A percentile compares a stretch with the other conserved stretches of the same genome.
These are phyloP conservation scores for Cyprinella venusta DNA, from an alignment of 2,797 vertebrate species.

Conservation along the genomic window DNA sequence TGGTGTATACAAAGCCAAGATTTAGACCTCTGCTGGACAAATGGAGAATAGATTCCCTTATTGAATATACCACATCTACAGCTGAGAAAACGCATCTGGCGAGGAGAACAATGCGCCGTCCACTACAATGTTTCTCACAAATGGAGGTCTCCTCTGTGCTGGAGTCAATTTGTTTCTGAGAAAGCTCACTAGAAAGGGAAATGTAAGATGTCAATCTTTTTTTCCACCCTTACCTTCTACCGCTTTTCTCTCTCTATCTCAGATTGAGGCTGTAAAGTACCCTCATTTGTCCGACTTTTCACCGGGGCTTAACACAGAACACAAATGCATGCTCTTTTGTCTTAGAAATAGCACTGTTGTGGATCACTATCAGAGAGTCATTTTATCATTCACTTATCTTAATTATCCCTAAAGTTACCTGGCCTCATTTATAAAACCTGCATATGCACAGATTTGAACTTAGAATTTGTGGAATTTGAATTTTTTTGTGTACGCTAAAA, in stretches of 20 bases:
- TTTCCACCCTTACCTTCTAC: constrained; percentile 6
- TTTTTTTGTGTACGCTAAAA: too few relatives aligned
- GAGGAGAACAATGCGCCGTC: neutral
- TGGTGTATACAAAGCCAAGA: constrained; percentile 17
- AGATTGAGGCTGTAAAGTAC: constrained; percentile 15
- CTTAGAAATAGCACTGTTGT: neutral
- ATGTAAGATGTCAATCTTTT: constrained; percentile 1
- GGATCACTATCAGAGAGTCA: neutral
- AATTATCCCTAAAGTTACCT: too few relatives aligned
- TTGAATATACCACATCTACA: constrained; percentile 24
- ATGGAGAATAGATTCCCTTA: constrained; percentile 8
- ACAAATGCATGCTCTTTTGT: neutral
- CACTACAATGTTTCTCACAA: constrained; percentile 1
- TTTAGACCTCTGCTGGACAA: constrained; percentile 45
- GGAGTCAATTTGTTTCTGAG: constrained; percentile 26
- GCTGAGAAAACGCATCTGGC: neutral
- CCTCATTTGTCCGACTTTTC: constrained; percentile 16
- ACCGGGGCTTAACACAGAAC: neutral
- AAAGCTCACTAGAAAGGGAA: constrained; percentile 4
- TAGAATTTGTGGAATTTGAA: too few relatives aligned
- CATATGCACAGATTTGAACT: too few relatives aligned
- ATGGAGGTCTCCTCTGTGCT: neutral
- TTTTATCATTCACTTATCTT: neutral
- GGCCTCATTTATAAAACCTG: too few relatives aligned
- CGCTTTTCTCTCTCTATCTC: neutral